Evolutionary conservation across 2,888 invertebrate species (phyloP), one percentile per base, ranked within the genome.

Genomic region (Epistrophe grossulariae): DNA sequence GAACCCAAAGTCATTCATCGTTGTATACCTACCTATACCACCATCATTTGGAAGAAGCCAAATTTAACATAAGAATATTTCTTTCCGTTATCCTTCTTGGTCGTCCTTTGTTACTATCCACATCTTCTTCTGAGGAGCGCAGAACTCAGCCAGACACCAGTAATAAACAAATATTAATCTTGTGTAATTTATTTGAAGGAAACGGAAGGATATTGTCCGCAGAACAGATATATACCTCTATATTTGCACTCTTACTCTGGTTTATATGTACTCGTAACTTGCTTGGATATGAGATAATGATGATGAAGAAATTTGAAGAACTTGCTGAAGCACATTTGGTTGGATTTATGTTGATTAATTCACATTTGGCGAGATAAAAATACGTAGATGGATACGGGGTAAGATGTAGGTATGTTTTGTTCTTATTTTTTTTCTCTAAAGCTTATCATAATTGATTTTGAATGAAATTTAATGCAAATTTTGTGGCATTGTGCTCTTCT

Each of bases 141-240:
- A 68, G 43, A 73, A 24, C 74, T 45, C 52, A 73, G 73, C 52
- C 52, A 73, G 73, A 59, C 59, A 66, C 73, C 73, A 64, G 82
- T 79, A 82, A 87, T 87, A 87, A 87, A 82, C 85, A 82, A 87
- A 87, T 87, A 87, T 87, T 87, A 87, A 87, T 87, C 85, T 87
- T 82, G 50, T 35, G 85, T 87, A 85, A 85, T 85, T 82, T 82
- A 87, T 82, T 82, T 82, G 82, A 82, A 74, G 64, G 74, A 79
- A 82, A 66, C 85, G 82, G 79, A 78, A 81, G 81, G 84, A 85
- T 77, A 43, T 73, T 62, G 48, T 60, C 55, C 17, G 35, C 68
- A 45, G n/a, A 50, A 68, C 68, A 72, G 72, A 62, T 76, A 64
- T 79, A 6, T 31, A 35, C 70, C n/a, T n/a, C n/a, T 59, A 17